Evolutionary conservation across 2,113 vertebrate species (phyloP), one percentile per base, ranked within the genome.

Genomic region (Aegotheles bennettii): DNA sequence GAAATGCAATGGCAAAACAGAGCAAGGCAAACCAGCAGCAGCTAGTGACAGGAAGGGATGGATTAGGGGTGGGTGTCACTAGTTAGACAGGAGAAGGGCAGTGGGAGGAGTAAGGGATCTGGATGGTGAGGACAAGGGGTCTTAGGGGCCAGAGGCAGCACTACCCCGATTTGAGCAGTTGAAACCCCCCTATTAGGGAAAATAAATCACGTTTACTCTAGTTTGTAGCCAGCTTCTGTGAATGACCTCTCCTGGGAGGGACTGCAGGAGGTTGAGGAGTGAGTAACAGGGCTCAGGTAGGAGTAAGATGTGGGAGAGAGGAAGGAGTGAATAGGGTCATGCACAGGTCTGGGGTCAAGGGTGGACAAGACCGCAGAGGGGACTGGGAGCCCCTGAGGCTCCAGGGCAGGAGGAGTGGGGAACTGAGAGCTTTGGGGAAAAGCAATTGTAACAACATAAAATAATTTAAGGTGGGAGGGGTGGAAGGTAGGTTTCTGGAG

Each of bases 291-390:
- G 60, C 38, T 89, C 8, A 47, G 33, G 31, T 56, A 36, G 53
- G 43, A 90, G 61, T 25, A 64, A 43, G 23, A 15, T 29, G 18
- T 29, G 78, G 35, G 57, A 78, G 48, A 31, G 28, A 33, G 29
- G 24, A 54, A 24, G 33, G 48, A 68, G 29, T 20, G 35, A 88
- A 40, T 1, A 33, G 28, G 53, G 33, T 8, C 35, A 15, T 5
- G 6, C 13, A 23, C 0, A 0, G 28, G 10, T 36, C 7, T 3
- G 25, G 56, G 15, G 16, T 35, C 11, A 36, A 53, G 57, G 48
- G 57, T 11, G 8, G 20, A 13, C 53, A 63, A 53, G 48, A 19
- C 56, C 54, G 3, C 43, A 54, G 68, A 54, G 51, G 33, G 4
- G n/a, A 70, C 1, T 45, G 38, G 54, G 50, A 67, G 11, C 23